phyloP scores from a whole-genome alignment of 2,797 vertebrate species.

The Vultur gryphus region DNA sequence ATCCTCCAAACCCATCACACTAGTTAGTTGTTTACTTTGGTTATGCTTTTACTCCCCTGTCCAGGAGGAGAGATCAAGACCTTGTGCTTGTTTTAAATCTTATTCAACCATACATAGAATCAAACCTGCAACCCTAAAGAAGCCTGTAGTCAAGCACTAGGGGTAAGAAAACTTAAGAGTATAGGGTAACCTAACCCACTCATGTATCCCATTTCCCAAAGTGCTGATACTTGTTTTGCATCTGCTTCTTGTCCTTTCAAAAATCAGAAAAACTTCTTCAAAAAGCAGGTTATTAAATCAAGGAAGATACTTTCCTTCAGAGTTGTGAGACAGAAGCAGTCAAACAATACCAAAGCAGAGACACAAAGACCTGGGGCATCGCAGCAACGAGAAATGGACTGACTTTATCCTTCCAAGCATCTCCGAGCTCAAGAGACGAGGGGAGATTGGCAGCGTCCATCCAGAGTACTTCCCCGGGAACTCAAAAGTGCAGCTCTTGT shows the following conservation, averaged over 20 bases:
- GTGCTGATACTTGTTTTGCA: neutral
- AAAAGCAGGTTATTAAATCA: neutral
- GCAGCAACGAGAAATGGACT: neutral
- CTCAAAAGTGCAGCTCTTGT: neutral
- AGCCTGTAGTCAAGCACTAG: neutral
- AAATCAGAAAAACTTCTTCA: neutral
- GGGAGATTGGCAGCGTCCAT: neutral
- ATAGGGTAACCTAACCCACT: neutral
- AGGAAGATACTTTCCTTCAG: neutral
- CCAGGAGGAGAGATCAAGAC: neutral
- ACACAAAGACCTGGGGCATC: fast-evolving
- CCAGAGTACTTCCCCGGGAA: fast-evolving
- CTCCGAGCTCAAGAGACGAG: neutral
- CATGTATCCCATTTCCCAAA: neutral
- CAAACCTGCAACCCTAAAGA: neutral
- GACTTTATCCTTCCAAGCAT: neutral
- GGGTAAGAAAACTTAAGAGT: neutral
- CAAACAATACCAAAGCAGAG: neutral
- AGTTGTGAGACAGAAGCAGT: neutral
- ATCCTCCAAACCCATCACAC: neutral
- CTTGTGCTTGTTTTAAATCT: neutral
- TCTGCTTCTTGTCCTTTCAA: neutral
- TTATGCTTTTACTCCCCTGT: neutral
- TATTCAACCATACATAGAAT: neutral
- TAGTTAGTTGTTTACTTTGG: neutral